These are phyloP conservation scores for Uloborus plumipes DNA, from an alignment of 2,888 invertebrate species.

Conservation along the genomic window DNA sequence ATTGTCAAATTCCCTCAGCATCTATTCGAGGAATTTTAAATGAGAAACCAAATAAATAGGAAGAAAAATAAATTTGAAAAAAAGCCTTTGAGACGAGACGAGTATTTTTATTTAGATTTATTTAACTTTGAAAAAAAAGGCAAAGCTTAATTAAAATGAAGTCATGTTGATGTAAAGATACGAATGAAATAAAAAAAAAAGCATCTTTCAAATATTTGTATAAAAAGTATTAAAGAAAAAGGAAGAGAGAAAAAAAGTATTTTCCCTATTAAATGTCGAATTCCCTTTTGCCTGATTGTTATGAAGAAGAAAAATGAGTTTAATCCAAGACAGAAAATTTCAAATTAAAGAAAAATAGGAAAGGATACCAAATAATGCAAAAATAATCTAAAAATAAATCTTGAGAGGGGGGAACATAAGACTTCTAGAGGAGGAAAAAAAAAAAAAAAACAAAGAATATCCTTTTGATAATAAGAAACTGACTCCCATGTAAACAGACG, in stretches of 20 bases:
- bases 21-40: too few relatives aligned
- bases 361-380: constrained; percentile 1
- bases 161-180: too few relatives aligned
- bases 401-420: neutral
- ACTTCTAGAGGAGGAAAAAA: neutral
- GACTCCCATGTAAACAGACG: constrained; percentile 9
- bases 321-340: neutral
- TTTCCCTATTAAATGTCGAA: neutral
- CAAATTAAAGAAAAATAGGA: neutral
- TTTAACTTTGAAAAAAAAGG: too few relatives aligned
- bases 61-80: too few relatives aligned
- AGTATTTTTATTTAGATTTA: too few relatives aligned
- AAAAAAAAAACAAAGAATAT: neutral
- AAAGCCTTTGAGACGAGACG: too few relatives aligned
- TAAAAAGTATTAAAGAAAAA: neutral
- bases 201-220: neutral
- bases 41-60: too few relatives aligned
- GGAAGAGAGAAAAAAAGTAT: neutral
- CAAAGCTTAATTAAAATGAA: constrained; percentile 1
- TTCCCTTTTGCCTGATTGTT: neutral
- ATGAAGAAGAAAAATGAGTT: neutral
- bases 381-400: constrained; percentile 7
- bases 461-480: constrained; percentile 1
- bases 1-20: too few relatives aligned
- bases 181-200: neutral